A percentile compares a stretch with the other conserved stretches of the same genome.
Evolutionary conservation across 1,140 invertebrate genomes (phyloP).

Genomic region (Phocides pigmalion): DNA sequence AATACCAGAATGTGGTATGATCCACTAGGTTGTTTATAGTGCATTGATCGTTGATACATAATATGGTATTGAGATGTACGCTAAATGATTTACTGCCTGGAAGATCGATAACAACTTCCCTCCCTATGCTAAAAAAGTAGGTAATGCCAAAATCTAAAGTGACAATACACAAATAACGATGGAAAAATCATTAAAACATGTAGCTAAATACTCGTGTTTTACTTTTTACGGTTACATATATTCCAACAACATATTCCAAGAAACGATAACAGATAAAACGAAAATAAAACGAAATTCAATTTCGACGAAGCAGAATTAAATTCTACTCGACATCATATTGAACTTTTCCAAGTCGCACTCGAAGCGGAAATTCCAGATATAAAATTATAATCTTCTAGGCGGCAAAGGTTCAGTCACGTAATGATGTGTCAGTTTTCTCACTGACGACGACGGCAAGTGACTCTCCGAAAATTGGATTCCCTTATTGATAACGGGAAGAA

Average conservation of each 20-base stretch:
- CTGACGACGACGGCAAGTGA: constrained; percentile 44
- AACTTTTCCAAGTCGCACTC: constrained; percentile 5
- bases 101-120: too few relatives aligned
- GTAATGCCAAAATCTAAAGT: too few relatives aligned
- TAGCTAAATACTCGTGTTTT: too few relatives aligned
- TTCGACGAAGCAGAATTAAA: constrained; percentile 10
- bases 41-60: too few relatives aligned
- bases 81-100: too few relatives aligned
- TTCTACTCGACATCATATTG: constrained; percentile 11
- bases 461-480: constrained; percentile 60
- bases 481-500: constrained; percentile 58
- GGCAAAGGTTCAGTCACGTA: constrained; percentile 67
- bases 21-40: too few relatives aligned
- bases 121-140: too few relatives aligned
- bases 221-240: not conserved
- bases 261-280: not conserved
- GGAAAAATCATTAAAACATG: too few relatives aligned
- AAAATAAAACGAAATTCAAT: constrained; percentile 18
- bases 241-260: not conserved
- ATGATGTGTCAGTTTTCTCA: constrained; percentile 66
- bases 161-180: too few relatives aligned
- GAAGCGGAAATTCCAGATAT: constrained; percentile 34
- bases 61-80: too few relatives aligned
- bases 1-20: too few relatives aligned
- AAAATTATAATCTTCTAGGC: constrained; percentile 48